Evolutionary conservation across 2,888 invertebrate genomes (phyloP).

Genomic region (Campoletis raptor): DNA sequence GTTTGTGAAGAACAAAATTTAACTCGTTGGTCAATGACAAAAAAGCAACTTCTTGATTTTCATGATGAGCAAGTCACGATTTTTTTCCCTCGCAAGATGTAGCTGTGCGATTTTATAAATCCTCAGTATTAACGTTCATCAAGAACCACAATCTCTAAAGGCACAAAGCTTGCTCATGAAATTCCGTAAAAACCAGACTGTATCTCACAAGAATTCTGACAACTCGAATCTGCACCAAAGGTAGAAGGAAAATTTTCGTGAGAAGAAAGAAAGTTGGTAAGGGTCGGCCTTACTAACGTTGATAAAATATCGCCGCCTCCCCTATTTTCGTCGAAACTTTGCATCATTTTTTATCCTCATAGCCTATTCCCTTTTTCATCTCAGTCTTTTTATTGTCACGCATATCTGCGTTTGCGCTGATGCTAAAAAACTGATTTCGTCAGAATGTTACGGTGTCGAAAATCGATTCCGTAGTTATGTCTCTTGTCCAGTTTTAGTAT

Average conservation of each 20-base stretch:
- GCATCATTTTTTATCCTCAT: background rate
- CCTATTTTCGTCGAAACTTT: background rate
- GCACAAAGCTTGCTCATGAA: background rate
- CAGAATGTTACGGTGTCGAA: background rate
- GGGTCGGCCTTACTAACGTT: background rate
- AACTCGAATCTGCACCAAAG: constrained; percentile 17
- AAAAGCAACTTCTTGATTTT: background rate
- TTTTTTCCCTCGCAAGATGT: background rate
- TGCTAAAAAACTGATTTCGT: background rate
- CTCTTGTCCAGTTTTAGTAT: background rate
- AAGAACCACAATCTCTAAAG: background rate
- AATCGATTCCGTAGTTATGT: background rate
- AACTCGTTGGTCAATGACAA: background rate
- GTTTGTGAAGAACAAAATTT: background rate
- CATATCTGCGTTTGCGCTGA: background rate
- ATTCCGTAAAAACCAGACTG: background rate
- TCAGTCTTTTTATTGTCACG: background rate
- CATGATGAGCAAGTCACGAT: constrained; percentile 12
- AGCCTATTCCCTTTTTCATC: background rate
- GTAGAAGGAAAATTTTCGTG: background rate
- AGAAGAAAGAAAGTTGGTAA: background rate
- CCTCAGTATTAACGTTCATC: background rate
- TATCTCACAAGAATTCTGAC: background rate
- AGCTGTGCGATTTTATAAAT: background rate
- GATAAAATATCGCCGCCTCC: constrained; percentile 9